These are phyloP conservation scores for Chelonia mydas DNA, from an alignment of 2,797 vertebrate genomes.

Conservation along the genomic window DNA sequence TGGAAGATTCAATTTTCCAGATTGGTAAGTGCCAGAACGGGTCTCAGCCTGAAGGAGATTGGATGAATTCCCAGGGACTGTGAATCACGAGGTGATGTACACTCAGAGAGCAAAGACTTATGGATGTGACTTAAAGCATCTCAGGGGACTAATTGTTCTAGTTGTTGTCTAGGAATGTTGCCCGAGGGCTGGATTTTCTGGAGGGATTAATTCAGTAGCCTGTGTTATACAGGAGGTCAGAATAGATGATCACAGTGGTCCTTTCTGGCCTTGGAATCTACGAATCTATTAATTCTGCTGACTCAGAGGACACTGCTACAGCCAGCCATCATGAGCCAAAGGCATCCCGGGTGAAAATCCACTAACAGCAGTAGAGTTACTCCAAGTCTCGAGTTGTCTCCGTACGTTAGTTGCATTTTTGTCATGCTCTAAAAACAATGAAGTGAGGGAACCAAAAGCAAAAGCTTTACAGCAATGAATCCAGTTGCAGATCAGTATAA, in stretches of 20 bases:
- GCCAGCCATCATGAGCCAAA: not conserved
- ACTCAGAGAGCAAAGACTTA: not conserved
- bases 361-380: not conserved
- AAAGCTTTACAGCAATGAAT: not conserved
- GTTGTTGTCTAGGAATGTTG: not conserved
- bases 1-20: not conserved
- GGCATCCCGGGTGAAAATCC: not conserved
- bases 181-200: not conserved
- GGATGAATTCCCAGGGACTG: not conserved
- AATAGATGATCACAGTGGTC: not conserved
- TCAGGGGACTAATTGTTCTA: not conserved
- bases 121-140: not conserved
- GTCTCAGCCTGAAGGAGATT: rapidly evolving
- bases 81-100: not conserved
- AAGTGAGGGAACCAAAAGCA: not conserved
- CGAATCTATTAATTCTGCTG: not conserved
- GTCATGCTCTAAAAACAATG: not conserved
- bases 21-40: not conserved
- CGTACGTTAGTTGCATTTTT: not conserved
- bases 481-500: not conserved
- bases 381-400: not conserved
- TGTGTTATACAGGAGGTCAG: not conserved
- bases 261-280: not conserved
- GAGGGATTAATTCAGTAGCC: not conserved
- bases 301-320: not conserved